Evolutionary conservation across 2,888 invertebrate species (phyloP), one percentile per base, ranked within the genome.

Genomic region (Drosophila subsilvestris): DNA sequence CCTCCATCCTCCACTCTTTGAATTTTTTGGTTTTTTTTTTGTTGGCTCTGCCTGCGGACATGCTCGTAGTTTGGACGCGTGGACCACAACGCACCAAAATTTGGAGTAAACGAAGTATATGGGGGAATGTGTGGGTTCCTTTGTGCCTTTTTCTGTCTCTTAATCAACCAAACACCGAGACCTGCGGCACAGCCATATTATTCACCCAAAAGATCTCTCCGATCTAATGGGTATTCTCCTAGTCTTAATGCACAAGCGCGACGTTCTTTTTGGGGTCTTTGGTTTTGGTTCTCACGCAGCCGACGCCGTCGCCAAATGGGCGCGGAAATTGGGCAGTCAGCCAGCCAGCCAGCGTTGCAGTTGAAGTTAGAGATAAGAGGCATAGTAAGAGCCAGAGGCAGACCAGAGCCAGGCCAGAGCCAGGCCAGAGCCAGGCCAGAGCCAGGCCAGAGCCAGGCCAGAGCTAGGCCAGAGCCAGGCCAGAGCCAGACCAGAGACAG

Each of bases 261-360:
- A 5, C 12, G 45, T 12, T 10, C 25, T 27, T 8, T 14, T 17
- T 5, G 2, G 18, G 8, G 25, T 48, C 29, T 42, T 22, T 71
- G 27, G 14, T 45, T 66, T 68, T 61, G 57, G 79, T 82, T 82
- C 81, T 87, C 85, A 82, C 87, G 81, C 85, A 87, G 76, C 29
- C 6, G 25, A 5, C 62, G 85, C 25, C 62, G 85, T 73, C 78
- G 80, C 73, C 75, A 71, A 76, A 74, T 76, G 87, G 82, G 87
- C 85, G 86, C 87, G 85, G 87, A 87, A 82, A 82, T 87, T 81
- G 87, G 74, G 74, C 81, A 56, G 73, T 18, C 63, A 82, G 66
- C 78, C 78, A 22, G 22, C 20, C 20, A 20, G 22, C 22, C 22
- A 80, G 17, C 37, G 37, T 14, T 37, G 37, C 7, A 37, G 37